phyloP scores from a whole-genome alignment of 1,140 invertebrate genomes.

The Pemphigus obesinymphae region DNA sequence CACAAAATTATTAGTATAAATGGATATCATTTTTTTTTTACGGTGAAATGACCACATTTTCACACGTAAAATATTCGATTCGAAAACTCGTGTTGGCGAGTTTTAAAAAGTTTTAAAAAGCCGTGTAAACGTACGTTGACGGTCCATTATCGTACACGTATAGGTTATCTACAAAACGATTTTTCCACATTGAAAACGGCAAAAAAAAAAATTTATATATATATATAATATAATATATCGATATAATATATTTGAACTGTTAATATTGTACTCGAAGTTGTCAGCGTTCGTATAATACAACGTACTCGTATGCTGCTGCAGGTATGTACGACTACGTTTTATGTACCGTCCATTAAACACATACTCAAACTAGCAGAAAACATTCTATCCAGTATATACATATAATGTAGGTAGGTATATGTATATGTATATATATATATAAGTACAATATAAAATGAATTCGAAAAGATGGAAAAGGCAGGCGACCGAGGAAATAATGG shows the following conservation, averaged over 20 bases:
- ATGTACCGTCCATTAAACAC: neutral
- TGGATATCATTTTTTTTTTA: too few species aligned
- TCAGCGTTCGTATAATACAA: too few species aligned
- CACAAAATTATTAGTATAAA: too few species aligned
- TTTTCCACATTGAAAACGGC: neutral
- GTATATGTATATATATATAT: neutral
- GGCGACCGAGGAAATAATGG: neutral
- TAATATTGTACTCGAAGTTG: neutral
- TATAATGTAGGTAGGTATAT: neutral
- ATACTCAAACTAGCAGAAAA: neutral
- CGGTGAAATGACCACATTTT: too few species aligned
- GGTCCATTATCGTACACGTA: too few species aligned
- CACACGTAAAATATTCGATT: too few species aligned
- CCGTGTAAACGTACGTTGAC: too few species aligned
- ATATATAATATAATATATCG: neutral
- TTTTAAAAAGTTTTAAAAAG: too few species aligned
- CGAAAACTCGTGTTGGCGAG: too few species aligned
- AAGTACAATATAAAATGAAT: neutral
- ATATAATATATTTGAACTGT: too few species aligned
- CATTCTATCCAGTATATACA: neutral
- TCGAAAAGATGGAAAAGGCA: neutral
- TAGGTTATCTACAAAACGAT: too few species aligned
- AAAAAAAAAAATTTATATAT: neutral
- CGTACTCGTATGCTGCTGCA: neutral
- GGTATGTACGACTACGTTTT: neutral